These are phyloP conservation scores for Notechis scutatus DNA, from an alignment of 2,113 vertebrate genomes.

Conservation along the genomic window DNA sequence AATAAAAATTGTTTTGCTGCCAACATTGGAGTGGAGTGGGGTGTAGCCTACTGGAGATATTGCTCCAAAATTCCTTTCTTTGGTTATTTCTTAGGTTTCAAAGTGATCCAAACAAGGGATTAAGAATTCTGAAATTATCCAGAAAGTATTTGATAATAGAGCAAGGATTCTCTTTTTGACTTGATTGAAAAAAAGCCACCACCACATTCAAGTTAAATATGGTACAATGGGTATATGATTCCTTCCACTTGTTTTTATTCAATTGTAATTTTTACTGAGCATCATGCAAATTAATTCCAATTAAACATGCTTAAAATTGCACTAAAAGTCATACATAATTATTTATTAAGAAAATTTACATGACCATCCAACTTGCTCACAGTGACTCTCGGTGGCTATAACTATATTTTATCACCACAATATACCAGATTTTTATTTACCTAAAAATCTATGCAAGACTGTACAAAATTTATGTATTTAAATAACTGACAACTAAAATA, in stretches of 20 bases:
- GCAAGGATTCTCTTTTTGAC: not conserved
- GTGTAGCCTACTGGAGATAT: not conserved
- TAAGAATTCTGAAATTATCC: not conserved
- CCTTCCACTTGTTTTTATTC: not conserved
- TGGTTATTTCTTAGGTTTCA: not conserved
- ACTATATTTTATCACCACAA: not conserved
- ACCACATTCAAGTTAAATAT: not conserved
- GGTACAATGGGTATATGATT: not conserved
- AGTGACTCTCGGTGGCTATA: not conserved
- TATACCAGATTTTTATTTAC: not conserved
- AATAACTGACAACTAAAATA: not conserved
- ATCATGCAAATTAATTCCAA: not conserved
- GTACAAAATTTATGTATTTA: not conserved
- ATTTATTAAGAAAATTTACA: not conserved
- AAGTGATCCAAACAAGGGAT: not conserved
- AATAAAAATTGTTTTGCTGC: not conserved
- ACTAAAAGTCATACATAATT: not conserved
- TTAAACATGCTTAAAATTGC: not conserved
- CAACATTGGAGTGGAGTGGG: not conserved
- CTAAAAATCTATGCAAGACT: not conserved
- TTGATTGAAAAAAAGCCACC: not conserved
- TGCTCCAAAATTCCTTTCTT: not conserved
- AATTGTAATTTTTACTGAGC: not conserved
- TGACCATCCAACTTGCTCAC: not conserved
- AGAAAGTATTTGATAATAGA: not conserved